Evolutionary conservation across 2,888 invertebrate species (phyloP), one percentile per base, ranked within the genome.

Genomic region (Leucozona laternaria): DNA sequence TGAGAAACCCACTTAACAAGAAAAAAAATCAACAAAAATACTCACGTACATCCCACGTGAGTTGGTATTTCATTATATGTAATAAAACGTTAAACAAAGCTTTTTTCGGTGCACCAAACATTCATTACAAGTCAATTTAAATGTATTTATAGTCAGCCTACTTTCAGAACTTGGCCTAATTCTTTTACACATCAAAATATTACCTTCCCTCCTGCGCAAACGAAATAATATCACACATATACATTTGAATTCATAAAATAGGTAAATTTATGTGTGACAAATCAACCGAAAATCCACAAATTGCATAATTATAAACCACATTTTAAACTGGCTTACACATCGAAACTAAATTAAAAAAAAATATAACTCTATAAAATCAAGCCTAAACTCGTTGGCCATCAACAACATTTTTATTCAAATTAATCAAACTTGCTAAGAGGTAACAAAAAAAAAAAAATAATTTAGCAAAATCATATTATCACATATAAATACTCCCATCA

Each of bases 371-470:
- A 7, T 22, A 71, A 71, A 58, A 79, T 60, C 17, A n/a, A 68
- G 31, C 50, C 43, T 43, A 78, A 71, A 86, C 81, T 58, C 13
- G 86, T 79, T 86, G 81, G 73, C 86, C 86, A 64, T 81, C 86
- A 79, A 81, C 86, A 55, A 70, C 81, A 86, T 86, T 86, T 77
- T 86, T 86, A 86, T 86, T 86, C 75, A 81, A 86, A 86, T 86
- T 86, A 64, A 75, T 66, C 77, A 76, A 45, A 31, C 55, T 55
- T 37, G 57, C 28, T 28, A 20, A 66, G 28, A 55, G 13, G 20
- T n/a, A 43, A 55, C 10, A 64, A 22, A 55, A 20, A 50, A 37
- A 48, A 15, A 58, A 34, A 50, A 20, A 57, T 25, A 37, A 53
- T 25, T 68, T 17, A 37, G 15, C 28, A 31, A 31, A 66, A 48